Base-by-base conservation (phyloP, 2,888 invertebrate species). In the Periphyllus acericola region DNA sequence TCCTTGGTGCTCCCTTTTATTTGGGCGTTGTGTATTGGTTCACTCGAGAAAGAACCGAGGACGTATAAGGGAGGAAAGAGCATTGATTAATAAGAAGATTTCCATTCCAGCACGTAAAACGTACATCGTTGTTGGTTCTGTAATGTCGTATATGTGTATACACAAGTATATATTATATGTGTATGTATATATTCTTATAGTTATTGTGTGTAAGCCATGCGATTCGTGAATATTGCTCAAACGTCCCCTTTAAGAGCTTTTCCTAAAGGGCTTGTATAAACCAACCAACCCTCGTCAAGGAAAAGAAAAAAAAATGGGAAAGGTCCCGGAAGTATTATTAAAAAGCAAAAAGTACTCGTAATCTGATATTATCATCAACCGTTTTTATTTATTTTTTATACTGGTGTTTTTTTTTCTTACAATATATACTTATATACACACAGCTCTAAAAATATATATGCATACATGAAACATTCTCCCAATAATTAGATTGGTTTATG, bases 301-400 rank as follows among this genome's bases (percentile, higher is more conserved):
- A 71, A 83, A 75, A 85, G 21, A 29, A 21, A 46, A 80, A 81
- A 66, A 87, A 86, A 84, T 66, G 83, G 66, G 17, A 84, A 86
- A 87, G 74, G 87, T 87, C 87, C 87, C 87, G 87, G 87, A 87
- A 80, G 87, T 87, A 80, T 87, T 87, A 87, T 87, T 87, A 87
- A 87, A 87, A 87, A 81, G 80, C 36, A 87, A 87, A 87, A 87
- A 87, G 80, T 80, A 80, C 80, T 79, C 71, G 85, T 87, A 87
- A 87, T 87, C 80, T 80, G 87, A 87, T 87, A 87, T 81, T 87
- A 87, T 80, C 36, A 80, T 86, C 74, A 74, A 55, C 78, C 78
- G 72, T 86, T 80, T 86, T 71, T 86, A 46, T 60, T 80, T 86
- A 55, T 72, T 80, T 74, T 79, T 86, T 84, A 84, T 86, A 86